These are phyloP conservation scores for Synanthedon myopaeformis DNA, from an alignment of 2,888 invertebrate genomes.

Conservation along the genomic window DNA sequence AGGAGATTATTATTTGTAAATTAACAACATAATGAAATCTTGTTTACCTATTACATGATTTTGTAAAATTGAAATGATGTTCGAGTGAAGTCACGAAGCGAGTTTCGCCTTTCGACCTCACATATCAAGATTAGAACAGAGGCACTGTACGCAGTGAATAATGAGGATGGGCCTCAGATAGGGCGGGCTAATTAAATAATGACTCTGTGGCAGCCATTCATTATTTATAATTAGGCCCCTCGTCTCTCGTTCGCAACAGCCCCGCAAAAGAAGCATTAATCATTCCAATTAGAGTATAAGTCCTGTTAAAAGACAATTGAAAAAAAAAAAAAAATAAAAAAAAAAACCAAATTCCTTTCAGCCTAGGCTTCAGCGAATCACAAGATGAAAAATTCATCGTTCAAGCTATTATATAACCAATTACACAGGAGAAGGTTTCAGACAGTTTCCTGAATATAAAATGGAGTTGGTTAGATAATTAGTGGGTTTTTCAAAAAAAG, in stretches of 20 bases:
- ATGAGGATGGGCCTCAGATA: slow-evolving; percentile 11
- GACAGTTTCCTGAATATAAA: no score
- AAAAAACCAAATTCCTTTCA: no score
- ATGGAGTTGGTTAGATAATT: no score
- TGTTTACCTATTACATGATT: no score
- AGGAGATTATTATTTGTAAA: no score
- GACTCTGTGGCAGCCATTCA: slow-evolving; percentile 23
- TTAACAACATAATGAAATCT: no score
- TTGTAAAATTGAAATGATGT: no score
- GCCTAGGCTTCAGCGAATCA: no score
- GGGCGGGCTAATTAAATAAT: slow-evolving; percentile 13
- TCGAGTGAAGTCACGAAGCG: not conserved
- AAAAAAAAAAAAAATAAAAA: not conserved
- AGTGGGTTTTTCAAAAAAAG: no score
- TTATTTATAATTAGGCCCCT: slow-evolving; percentile 50
- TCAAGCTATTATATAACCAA: no score
- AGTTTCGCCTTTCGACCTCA: not conserved
- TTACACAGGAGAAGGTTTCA: no score
- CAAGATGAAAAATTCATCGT: no score
- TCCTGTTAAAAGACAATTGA: slow-evolving; percentile 5
- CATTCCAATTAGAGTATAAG: slow-evolving; percentile 37
- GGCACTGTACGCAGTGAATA: slow-evolving; percentile 4
- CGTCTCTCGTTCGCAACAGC: slow-evolving; percentile 18
- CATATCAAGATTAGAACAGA: not conserved
- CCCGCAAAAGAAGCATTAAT: slow-evolving; percentile 35